Percentiles rank a stretch among this genome's conserved stretches.
phyloP scores from a whole-genome alignment of 2,888 invertebrate genomes.

The Pheosia gnoma region DNA sequence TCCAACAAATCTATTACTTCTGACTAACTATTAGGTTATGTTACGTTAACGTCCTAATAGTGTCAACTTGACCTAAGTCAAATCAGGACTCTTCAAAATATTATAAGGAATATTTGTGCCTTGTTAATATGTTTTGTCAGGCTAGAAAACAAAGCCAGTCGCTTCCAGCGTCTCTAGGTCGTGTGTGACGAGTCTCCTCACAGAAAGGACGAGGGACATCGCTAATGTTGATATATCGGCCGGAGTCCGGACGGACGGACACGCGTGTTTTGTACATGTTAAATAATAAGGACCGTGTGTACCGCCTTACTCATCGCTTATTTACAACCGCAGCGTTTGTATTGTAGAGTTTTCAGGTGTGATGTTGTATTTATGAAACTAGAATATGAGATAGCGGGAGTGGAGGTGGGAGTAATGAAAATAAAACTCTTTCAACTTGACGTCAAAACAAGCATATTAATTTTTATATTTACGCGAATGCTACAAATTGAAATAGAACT shows the following conservation, averaged over 20 bases:
- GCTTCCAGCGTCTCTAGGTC: slow-evolving; percentile 43
- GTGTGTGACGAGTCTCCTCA: slow-evolving; percentile 46
- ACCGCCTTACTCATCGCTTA: slow-evolving; percentile 45
- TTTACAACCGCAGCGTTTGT: slow-evolving; percentile 20
- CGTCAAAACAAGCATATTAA: no score
- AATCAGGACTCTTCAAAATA: no score
- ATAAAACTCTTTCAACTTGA: neutral
- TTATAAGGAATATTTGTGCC: no score
- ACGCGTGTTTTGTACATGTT: slow-evolving; percentile 65
- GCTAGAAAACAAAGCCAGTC: slow-evolving; percentile 13
- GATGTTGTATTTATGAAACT: neutral
- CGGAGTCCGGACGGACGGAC: slow-evolving; percentile 73
- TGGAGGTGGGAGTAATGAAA: neutral
- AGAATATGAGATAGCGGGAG: neutral
- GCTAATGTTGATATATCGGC: slow-evolving; percentile 83
- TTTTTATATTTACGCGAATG: no score
- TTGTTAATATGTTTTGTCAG: neutral
- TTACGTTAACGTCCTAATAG: no score
- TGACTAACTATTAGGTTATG: no score
- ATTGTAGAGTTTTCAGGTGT: neutral
- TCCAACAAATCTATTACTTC: no score
- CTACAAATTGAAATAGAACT: no score
- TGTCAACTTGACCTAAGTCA: no score
- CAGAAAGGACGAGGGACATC: slow-evolving; percentile 67
- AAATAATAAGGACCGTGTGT: slow-evolving; percentile 60